Evolutionary conservation across 2,888 invertebrate species (phyloP), one percentile per base, ranked within the genome.

Genomic region (Coelinius sp.): DNA sequence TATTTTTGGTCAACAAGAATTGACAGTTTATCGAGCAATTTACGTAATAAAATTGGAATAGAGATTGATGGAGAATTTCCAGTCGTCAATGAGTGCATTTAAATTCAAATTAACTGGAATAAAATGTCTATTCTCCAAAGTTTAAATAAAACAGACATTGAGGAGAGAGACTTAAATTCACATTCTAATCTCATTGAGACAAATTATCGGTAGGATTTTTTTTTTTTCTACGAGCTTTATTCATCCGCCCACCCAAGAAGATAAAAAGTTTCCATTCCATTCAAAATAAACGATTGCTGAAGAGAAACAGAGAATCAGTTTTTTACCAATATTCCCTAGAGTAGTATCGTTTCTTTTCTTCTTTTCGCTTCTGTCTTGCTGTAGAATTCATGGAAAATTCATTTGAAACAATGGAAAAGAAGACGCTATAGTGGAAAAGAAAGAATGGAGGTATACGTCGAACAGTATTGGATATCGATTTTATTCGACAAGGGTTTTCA

Each of bases 161-260:
- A 38, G 17, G 14, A 64, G 24, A 6, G 46, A 8, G 25, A 27
- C 22, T 67, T 8, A 10, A 25, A 53, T 24, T 12, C 14, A 24
- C 22, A 38, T 24, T 64, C 56, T 73, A 73, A 76, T 75, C 70
- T 72, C 68, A 72, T 73, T 68, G 72, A 44, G 66, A 72, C 59
- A 67, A 73, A 75, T 75, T 73, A 22, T 62, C 20, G 38, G 14
- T 44, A n/a, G n/a, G n/a, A 1, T 44, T 49, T 66, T 66, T 66
- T 66, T 41, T 44, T 5, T n/a, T 8, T 12, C 17, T 14, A 1
- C 5, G 10, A 31, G 2, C n/a, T 27, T 64, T 52, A 14, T 52
- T 27, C 12, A 56, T 38, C 10, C 20, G 8, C 17, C 14, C 17
- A n/a, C 14, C 20, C 12, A 14, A 35, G 12, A n/a, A 27, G 20